Evolutionary conservation across 2,113 vertebrate species (phyloP), one percentile per base, ranked within the genome.

Genomic region (Lanius ludovicianus): DNA sequence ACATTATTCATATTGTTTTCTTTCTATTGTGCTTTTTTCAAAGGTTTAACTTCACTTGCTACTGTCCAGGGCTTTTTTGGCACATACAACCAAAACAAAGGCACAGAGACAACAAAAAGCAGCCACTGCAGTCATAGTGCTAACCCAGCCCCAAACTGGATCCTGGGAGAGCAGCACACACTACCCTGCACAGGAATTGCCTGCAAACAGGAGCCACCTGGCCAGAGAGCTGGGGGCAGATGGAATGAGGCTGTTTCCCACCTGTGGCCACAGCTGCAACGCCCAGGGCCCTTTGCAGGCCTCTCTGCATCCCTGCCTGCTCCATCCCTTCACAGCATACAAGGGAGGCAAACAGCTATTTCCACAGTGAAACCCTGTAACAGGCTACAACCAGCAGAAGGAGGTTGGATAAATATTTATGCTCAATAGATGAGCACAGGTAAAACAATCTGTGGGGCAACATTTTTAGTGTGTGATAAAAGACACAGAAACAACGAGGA

Each of bases 191-290:
- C 35, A 39, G 10, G 20, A n/a, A 13, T 0, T 19, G 9, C 21
- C 12, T 44, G 63, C 6, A 33, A 28, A 37, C 47, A 84, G 39
- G 4, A 84, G 25, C 33, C 5, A 4, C 50, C 55, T 21, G 28
- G n/a, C 11, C 52, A 57, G 62, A 75, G 27, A 25, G 56, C 13
- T 1, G 7, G 21, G 23, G 76, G 6, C 42, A 70, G 44, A 24
- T 23, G 22, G 21, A 16, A 12, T 0, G 15, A 23, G 24, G 31
- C 10, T 0, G 0, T 24, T 59, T 16, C 24, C 73, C 49, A 62
- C 17, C 11, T 5, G 10, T 31, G 21, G 17, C 60, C 59, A 60
- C 18, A n/a, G 69, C 46, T 37, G 15, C 5, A 14, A 8, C 23
- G 49, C 39, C 30, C 39, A 27, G 49, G 11, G 39, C 13, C 37